Conservation (phyloP, 2,113 vertebrate genomes). For the Shinisaurus crocodilurus region DNA sequence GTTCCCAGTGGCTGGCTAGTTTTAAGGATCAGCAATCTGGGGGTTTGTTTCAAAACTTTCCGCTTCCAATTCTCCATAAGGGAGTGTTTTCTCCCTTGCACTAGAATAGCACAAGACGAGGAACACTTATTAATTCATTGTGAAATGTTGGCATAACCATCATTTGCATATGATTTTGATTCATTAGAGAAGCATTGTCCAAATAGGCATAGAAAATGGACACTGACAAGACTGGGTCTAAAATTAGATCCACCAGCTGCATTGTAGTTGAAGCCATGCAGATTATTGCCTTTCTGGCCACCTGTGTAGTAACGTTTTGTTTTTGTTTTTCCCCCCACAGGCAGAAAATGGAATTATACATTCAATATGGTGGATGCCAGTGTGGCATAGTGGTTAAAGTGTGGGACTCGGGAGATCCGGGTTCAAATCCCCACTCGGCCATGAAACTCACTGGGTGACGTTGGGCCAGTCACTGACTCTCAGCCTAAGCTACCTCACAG, state of each 20-base stretch:
- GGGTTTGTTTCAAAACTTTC: not conserved
- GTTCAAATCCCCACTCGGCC: no score
- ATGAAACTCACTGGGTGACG: no score
- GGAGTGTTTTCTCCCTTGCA: not conserved
- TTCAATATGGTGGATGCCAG: not conserved
- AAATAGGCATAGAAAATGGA: not conserved
- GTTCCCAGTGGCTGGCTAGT: not conserved
- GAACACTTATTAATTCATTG: not conserved
- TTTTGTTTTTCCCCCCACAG: accelerated
- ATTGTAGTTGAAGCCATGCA: not conserved
- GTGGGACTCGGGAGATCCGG: no score
- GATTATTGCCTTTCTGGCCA: not conserved
- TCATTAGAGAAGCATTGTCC: conserved; percentile 8
- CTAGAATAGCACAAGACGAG: not conserved
- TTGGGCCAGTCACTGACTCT: no score
- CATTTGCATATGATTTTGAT: not conserved
- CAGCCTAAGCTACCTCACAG: no score
- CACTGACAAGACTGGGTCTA: not conserved
- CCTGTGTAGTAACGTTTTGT: not conserved
- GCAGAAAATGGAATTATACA: not conserved
- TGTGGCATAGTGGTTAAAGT: no score
- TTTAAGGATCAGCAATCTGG: not conserved
- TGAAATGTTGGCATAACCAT: not conserved
- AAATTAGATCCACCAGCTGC: not conserved
- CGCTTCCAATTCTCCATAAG: not conserved